Evolutionary conservation across 2,797 vertebrate species (phyloP).

Genomic region (Trematomus bernacchii): DNA sequence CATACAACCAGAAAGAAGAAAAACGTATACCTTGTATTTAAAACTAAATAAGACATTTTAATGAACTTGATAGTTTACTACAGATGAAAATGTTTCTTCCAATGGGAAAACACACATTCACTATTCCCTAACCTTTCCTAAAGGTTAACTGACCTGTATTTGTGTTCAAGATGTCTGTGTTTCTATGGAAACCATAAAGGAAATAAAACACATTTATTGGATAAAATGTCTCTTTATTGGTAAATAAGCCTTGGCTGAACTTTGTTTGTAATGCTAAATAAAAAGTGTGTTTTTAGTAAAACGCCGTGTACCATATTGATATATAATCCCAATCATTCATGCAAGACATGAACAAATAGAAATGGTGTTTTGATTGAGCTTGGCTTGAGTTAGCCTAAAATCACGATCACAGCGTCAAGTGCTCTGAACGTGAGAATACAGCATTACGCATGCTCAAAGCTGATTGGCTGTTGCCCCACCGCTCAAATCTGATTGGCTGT

Average conservation of each 20-base stretch:
- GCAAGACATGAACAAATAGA: background rate
- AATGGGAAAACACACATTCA: background rate
- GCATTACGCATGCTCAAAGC: background rate
- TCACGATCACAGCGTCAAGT: background rate
- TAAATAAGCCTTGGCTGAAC: background rate
- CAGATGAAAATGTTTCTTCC: background rate
- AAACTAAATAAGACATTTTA: background rate
- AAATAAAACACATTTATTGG: conserved; percentile 11
- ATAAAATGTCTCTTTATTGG: background rate
- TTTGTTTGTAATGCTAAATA: background rate
- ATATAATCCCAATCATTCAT: background rate
- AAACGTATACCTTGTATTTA: background rate
- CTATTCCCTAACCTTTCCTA: background rate
- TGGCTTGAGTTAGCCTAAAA: too few relatives aligned
- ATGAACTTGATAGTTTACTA: background rate
- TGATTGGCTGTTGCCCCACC: background rate
- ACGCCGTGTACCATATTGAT: background rate
- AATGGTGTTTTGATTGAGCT: background rate
- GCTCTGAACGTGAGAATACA: background rate
- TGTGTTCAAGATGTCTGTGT: background rate
- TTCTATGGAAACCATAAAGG: background rate
- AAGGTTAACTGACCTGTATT: background rate
- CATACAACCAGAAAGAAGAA: background rate
- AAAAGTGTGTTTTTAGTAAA: background rate
- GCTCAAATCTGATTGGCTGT: background rate